phyloP scores from a whole-genome alignment of 2,888 invertebrate genomes.

The Pseudolycoriella hygida region DNA sequence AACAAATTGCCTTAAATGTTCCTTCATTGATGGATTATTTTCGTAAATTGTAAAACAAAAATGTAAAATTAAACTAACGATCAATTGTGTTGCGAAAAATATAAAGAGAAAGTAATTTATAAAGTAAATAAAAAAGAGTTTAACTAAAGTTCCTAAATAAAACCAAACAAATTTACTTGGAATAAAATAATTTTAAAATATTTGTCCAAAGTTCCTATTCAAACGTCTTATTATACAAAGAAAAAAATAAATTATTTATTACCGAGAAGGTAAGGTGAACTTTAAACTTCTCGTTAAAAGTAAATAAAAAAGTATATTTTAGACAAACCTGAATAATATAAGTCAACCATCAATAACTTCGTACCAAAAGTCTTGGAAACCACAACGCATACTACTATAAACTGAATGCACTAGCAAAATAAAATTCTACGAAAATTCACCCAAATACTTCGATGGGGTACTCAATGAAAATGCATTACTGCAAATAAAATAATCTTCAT shows the following conservation, averaged over 20 bases:
- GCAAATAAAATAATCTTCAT: neutral
- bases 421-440: too few relatives aligned
- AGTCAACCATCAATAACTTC: too few relatives aligned
- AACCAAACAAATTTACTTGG: neutral
- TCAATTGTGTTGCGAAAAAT: neutral
- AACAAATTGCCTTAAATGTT: neutral
- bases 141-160: conserved; percentile 1
- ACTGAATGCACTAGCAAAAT: too few relatives aligned
- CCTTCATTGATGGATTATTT: neutral
- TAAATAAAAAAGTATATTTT: neutral
- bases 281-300: neutral
- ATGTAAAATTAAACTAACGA: too few relatives aligned
- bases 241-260: neutral
- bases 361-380: too few relatives aligned
- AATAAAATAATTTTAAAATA: neutral
- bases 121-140: neutral
- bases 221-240: neutral
- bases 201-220: neutral
- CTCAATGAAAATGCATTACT: too few relatives aligned
- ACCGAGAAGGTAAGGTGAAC: neutral
- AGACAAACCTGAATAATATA: too few relatives aligned
- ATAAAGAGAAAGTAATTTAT: neutral
- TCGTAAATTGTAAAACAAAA: neutral
- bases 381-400: too few relatives aligned
- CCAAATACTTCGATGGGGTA: too few relatives aligned